Evolutionary conservation across 2,888 invertebrate species (phyloP).

Genomic region (Calameuta idolon): DNA sequence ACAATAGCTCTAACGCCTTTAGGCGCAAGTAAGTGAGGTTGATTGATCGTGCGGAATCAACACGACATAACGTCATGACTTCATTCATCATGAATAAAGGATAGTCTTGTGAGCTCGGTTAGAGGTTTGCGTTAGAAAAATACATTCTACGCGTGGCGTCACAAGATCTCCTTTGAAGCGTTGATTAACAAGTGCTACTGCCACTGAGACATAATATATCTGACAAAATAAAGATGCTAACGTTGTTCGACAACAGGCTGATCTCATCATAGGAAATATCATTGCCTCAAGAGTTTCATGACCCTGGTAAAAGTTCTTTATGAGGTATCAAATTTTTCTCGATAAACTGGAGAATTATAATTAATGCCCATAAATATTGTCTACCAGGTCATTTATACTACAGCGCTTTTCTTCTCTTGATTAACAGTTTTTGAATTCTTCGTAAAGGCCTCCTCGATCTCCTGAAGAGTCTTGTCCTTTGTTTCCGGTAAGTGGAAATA

Average conservation of each 20-base stretch:
- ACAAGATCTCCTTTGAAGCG: background rate
- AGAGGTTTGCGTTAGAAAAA: background rate
- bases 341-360: background rate
- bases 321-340: background rate
- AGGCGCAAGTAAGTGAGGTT: background rate
- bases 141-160: background rate
- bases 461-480: constrained; percentile 75
- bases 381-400: background rate
- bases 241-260: background rate
- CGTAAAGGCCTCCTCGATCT: constrained; percentile 75
- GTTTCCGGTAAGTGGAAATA: constrained; percentile 77
- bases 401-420: background rate
- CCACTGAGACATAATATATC: background rate
- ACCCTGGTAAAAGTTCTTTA: background rate
- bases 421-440: background rate
- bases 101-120: background rate
- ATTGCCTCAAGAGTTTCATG: background rate
- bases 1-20: background rate
- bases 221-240: background rate
- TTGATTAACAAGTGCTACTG: background rate
- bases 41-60: background rate
- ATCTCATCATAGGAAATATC: background rate
- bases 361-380: background rate
- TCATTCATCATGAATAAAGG: background rate
- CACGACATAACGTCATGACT: background rate